Evolutionary conservation across 1,140 invertebrate species (phyloP).

Genomic region (Drosophila fuyamai): DNA sequence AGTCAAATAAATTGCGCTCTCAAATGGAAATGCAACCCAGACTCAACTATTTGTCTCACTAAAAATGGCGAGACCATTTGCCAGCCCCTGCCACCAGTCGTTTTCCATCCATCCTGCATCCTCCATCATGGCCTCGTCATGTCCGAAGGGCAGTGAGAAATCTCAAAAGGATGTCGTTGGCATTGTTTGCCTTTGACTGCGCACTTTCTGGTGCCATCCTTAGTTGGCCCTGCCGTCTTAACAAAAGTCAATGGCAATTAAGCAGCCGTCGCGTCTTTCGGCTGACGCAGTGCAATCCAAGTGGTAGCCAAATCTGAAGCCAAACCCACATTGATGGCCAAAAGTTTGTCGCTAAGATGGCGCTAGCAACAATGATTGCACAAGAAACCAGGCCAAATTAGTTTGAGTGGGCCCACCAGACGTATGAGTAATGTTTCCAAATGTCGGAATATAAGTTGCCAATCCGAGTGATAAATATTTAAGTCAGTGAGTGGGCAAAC

Average conservation of each 20-base stretch:
- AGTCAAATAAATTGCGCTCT: slow-evolving; percentile 76
- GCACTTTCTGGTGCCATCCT: slow-evolving; percentile 63
- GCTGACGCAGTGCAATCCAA: slow-evolving; percentile 56
- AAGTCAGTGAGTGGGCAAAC: neutral
- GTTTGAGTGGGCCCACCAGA: slow-evolving; percentile 27
- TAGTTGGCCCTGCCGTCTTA: slow-evolving; percentile 49
- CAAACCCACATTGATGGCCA: slow-evolving; percentile 51
- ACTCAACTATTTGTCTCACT: slow-evolving; percentile 68
- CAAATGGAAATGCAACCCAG: slow-evolving; percentile 72
- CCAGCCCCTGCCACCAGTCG: slow-evolving; percentile 29
- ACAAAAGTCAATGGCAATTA: slow-evolving; percentile 77
- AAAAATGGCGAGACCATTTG: slow-evolving; percentile 74
- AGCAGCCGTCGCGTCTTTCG: slow-evolving; percentile 51
- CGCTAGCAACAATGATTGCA: slow-evolving; percentile 20
- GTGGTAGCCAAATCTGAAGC: slow-evolving; percentile 27
- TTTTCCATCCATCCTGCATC: slow-evolving; percentile 15
- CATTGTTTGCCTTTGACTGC: slow-evolving; percentile 70
- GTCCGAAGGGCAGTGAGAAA: slow-evolving; percentile 65
- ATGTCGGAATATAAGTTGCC: neutral
- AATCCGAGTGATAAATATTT: neutral
- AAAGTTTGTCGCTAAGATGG: slow-evolving; percentile 38
- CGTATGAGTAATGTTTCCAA: slow-evolving; percentile 12
- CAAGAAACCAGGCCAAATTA: slow-evolving; percentile 42
- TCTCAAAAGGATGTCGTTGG: slow-evolving; percentile 70
- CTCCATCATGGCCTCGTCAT: slow-evolving; percentile 64